Evolutionary conservation across 1,140 invertebrate genomes (phyloP).

Genomic region (Scaptomyza montana): DNA sequence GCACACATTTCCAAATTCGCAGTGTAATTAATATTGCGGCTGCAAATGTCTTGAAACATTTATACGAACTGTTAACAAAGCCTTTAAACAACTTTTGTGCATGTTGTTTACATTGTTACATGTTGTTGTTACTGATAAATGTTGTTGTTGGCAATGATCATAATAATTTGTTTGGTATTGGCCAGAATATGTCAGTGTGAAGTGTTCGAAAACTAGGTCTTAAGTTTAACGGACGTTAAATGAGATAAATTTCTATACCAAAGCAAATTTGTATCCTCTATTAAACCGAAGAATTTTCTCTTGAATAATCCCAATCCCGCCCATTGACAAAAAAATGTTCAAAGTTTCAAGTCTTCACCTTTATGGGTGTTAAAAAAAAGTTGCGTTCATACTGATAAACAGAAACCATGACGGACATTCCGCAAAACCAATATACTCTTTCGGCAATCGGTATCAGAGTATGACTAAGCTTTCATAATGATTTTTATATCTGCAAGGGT

Average conservation of each 20-base stretch:
- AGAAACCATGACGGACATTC: too few species aligned
- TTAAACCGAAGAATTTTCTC: too few species aligned
- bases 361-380: too few species aligned
- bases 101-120: conserved; percentile 8
- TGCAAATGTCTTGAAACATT: conserved; percentile 24
- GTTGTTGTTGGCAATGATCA: conserved; percentile 23
- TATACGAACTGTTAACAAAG: conserved; percentile 47
- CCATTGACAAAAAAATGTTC: too few species aligned
- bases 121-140: conserved; percentile 15
- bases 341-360: too few species aligned
- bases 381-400: too few species aligned
- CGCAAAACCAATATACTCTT: too few species aligned
- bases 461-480: too few species aligned
- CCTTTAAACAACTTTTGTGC: conserved; percentile 42
- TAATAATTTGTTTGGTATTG: conserved; percentile 13
- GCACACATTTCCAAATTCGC: conserved; percentile 40
- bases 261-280: too few species aligned
- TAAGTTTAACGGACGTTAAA: background rate
- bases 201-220: background rate
- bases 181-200: background rate
- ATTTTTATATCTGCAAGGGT: background rate
- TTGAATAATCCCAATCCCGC: too few species aligned
- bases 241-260: background rate
- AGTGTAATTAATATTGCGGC: conserved; percentile 25
- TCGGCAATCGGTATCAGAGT: too few species aligned